These are phyloP conservation scores for Eonycteris spelaea DNA, from an alignment of 2,113 vertebrate genomes.

Conservation along the genomic window DNA sequence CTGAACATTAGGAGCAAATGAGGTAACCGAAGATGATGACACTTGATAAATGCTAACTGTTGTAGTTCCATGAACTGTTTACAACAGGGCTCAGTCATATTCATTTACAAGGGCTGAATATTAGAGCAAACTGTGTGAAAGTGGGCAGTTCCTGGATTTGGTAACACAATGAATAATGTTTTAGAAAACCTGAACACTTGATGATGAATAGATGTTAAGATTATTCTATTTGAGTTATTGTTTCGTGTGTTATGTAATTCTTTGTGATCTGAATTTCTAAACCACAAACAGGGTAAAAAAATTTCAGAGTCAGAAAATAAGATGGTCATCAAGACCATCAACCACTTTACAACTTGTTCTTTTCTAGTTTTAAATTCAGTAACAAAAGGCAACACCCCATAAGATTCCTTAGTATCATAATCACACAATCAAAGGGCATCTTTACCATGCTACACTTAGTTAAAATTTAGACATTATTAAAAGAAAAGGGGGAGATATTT, in stretches of 20 bases:
- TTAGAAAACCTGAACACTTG: constrained; percentile 28
- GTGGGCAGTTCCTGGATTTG: constrained; percentile 15
- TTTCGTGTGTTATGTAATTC: constrained; percentile 39
- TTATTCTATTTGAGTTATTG: constrained; percentile 22
- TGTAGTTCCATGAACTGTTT: constrained; percentile 51
- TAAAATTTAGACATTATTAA: neutral
- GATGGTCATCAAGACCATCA: neutral
- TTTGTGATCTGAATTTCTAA: constrained; percentile 56
- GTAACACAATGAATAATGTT: constrained; percentile 13
- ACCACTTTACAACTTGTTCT: neutral
- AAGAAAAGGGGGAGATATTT: neutral
- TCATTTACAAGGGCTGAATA: neutral
- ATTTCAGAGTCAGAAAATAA: constrained; percentile 36
- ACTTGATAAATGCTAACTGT: neutral
- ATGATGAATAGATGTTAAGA: constrained; percentile 18
- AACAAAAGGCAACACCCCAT: neutral
- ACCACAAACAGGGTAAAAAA: constrained; percentile 58
- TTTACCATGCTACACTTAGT: neutral
- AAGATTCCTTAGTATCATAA: neutral
- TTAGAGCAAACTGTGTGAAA: constrained; percentile 26
- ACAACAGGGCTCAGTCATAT: neutral
- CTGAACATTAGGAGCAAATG: constrained; percentile 30
- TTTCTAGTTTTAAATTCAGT: constrained; percentile 43
- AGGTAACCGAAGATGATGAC: constrained; percentile 48
- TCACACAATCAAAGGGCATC: neutral